A percentile compares a stretch with the other conserved stretches of the same genome.
These are phyloP conservation scores for Doryteuthis pealeii DNA, from an alignment of 1,140 invertebrate genomes.

Conservation along the genomic window DNA sequence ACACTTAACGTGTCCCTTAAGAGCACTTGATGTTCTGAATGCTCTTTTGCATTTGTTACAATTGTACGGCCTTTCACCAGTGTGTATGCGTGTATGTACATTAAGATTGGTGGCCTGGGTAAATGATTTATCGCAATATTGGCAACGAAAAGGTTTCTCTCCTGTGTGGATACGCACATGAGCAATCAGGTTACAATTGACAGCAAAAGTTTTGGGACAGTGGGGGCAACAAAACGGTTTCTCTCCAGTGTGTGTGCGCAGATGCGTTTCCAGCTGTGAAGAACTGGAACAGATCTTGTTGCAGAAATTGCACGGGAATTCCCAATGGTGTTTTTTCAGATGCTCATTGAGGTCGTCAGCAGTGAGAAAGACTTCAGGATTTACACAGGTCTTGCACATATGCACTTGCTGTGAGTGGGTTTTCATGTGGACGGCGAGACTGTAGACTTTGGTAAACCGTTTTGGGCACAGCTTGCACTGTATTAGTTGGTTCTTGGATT, in stretches of 20 bases:
- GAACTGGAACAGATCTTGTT: not conserved
- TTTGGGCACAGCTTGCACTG: conserved; percentile 2
- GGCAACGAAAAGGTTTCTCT: conserved; percentile 87
- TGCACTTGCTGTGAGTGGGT: not conserved
- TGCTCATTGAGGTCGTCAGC: not conserved
- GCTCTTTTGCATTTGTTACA: conserved; percentile 20
- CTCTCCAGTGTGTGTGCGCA: conserved; percentile 84
- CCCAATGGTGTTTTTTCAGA: not conserved
- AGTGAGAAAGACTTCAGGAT: not conserved
- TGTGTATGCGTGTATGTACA: conserved; percentile 25
- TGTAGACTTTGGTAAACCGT: not conserved
- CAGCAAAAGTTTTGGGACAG: conserved; percentile 17
- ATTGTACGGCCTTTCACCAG: conserved; percentile 23
- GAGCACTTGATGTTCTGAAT: not conserved
- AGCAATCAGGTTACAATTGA: conserved; percentile 14
- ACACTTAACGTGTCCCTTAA: conserved; percentile 11
- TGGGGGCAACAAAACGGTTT: conserved; percentile 64
- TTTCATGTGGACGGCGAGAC: not conserved
- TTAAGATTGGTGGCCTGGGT: conserved; percentile 13
- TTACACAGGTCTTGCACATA: not conserved
- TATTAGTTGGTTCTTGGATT: not conserved
- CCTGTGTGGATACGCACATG: conserved; percentile 84
- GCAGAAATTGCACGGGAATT: not conserved
- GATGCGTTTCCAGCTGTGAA: conserved; percentile 60
- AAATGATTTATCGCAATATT: conserved; percentile 71